Percentiles rank a stretch among this genome's conserved stretches.
Conservation (phyloP, 2,888 invertebrate species). For the Catocala fraxini region DNA sequence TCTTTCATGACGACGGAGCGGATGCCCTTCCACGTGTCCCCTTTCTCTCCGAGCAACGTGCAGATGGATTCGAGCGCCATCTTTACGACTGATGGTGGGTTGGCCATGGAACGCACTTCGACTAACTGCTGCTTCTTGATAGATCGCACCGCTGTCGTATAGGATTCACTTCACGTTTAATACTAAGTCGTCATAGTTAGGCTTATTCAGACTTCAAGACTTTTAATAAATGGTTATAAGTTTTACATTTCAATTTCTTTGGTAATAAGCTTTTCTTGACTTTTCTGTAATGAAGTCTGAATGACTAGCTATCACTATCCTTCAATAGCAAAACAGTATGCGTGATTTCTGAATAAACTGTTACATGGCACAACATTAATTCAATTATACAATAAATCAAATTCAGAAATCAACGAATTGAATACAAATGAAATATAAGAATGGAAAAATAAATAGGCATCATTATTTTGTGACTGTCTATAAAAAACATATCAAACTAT, state of each 20-base stretch:
- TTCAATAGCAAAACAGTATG: no score
- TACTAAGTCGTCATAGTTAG: conserved; percentile 52
- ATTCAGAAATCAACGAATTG: conserved; percentile 23
- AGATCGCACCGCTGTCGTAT: conserved; percentile 94
- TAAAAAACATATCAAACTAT: conserved; percentile 42
- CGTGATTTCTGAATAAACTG: conserved; percentile 25
- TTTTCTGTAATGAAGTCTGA: conserved; percentile 3
- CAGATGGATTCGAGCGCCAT: conserved; percentile 98
- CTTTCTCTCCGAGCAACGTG: conserved; percentile 96
- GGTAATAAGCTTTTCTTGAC: no score
- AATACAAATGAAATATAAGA: conserved; percentile 10
- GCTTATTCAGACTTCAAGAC: conserved; percentile 9
- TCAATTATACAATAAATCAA: neutral
- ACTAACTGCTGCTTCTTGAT: conserved; percentile 99
- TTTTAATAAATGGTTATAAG: neutral
- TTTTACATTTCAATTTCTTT: no score
- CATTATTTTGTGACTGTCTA: conserved; percentile 57
- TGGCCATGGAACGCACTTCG: conserved; percentile 97
- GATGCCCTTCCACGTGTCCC: conserved; percentile 97
- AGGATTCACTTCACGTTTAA: conserved; percentile 62
- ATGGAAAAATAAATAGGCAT: conserved; percentile 44
- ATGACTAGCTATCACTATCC: conserved; percentile 14
- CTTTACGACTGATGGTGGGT: conserved; percentile 97
- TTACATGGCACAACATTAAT: conserved; percentile 3
- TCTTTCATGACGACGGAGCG: conserved; percentile 97